Conservation (phyloP, 2,888 invertebrate species). For the Unio pictorum region DNA sequence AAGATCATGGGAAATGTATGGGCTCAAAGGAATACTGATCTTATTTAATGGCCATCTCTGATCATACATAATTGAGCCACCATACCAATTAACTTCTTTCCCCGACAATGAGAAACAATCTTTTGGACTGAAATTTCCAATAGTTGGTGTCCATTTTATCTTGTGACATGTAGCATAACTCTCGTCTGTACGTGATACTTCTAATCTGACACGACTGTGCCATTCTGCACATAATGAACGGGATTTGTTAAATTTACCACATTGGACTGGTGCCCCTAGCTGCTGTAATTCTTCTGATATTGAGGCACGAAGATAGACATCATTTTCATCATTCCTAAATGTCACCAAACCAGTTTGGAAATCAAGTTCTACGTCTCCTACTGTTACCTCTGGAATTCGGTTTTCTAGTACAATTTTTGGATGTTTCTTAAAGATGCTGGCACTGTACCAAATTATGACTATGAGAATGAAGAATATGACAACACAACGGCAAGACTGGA, state of each 20-base stretch:
- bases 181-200: conserved; percentile 25
- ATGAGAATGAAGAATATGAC: conserved; percentile 19
- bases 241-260: conserved; percentile 21
- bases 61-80: conserved; percentile 85
- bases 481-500: conserved; percentile 27
- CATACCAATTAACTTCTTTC: conserved; percentile 79
- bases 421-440: conserved; percentile 22
- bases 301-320: conserved; percentile 27
- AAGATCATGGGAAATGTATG: conserved; percentile 50
- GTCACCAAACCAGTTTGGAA: conserved; percentile 45
- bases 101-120: conserved; percentile 43
- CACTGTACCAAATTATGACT: conserved; percentile 26
- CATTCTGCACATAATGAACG: conserved; percentile 36
- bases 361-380: conserved; percentile 42
- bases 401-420: conserved; percentile 29
- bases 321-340: conserved; percentile 15
- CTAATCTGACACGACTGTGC: conserved; percentile 35
- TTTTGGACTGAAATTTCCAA: conserved; percentile 34
- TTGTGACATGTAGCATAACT: conserved; percentile 37
- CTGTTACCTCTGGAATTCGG: conserved; percentile 28
- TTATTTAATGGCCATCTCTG: conserved; percentile 87
- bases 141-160: conserved; percentile 39
- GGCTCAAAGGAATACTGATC: conserved; percentile 37
- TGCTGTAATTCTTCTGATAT: conserved; percentile 23
- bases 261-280: conserved; percentile 26